A percentile compares a stretch with the other conserved stretches of the same genome.
These are phyloP conservation scores for Cyprinodon variegatus DNA, from an alignment of 2,113 vertebrate genomes.

Conservation along the genomic window DNA sequence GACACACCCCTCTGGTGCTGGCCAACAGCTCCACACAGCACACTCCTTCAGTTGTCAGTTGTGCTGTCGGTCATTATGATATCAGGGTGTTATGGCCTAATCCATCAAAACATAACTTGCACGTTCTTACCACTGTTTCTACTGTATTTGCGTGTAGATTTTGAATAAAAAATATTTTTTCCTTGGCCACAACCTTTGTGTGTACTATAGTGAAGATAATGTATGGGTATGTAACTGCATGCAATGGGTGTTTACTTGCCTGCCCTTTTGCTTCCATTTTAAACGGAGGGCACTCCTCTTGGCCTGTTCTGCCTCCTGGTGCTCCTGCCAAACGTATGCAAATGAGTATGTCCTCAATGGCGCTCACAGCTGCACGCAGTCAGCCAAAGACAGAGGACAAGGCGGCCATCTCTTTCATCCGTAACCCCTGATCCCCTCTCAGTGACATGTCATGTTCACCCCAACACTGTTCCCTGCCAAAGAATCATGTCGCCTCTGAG, in stretches of 20 bases:
- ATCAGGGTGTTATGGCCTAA: constrained; percentile 78
- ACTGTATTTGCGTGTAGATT: constrained; percentile 55
- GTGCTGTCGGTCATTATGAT: constrained; percentile 89
- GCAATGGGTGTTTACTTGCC: constrained; percentile 75
- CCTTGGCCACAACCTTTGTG: constrained; percentile 49
- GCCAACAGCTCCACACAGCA: constrained; percentile 71
- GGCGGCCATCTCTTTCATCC: constrained; percentile 77
- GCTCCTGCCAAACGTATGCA: constrained; percentile 77
- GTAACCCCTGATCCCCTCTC: constrained; percentile 79
- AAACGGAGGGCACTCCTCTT: constrained; percentile 65
- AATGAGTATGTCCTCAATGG: constrained; percentile 73
- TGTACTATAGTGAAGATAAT: constrained; percentile 63
- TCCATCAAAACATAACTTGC: constrained; percentile 47
- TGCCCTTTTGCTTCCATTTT: constrained; percentile 75
- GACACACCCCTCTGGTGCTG: constrained; percentile 69
- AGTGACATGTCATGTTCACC: constrained; percentile 76
- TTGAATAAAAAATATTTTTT: constrained; percentile 54
- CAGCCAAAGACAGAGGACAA: constrained; percentile 75
- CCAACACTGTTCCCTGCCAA: constrained; percentile 68
- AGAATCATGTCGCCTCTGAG: constrained; percentile 57
- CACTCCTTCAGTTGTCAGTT: constrained; percentile 67
- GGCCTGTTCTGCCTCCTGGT: constrained; percentile 61
- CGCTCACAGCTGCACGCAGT: constrained; percentile 75
- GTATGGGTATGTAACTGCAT: constrained; percentile 74
- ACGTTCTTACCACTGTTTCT: constrained; percentile 50